Evolutionary conservation across 1,140 invertebrate genomes (phyloP), one percentile per base, ranked within the genome.

Genomic region (Ptiloglossa arizonensis): DNA sequence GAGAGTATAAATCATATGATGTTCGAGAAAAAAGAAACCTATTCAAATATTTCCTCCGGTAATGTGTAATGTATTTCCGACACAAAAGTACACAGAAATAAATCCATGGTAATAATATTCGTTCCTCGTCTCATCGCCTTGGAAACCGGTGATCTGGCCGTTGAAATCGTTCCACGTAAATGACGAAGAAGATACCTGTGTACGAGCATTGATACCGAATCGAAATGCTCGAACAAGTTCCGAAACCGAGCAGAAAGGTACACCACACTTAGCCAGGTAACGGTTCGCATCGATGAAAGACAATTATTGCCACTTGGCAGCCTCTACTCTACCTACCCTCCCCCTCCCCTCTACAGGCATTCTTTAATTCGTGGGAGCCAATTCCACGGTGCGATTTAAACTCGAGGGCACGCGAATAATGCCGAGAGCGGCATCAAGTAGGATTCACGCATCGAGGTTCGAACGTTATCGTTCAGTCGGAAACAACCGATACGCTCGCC

Each of bases 401-500:
- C 27, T 48, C 22, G 13, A 4, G 11, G 15, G 24, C 22, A 19
- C 29, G 13, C n/a, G 15, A n/a, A 60, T 60, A 44, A 66, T 41
- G 11, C 64, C 5, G 15, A 17, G 17, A 41, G 2, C 29, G 13
- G 17, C 22, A 27, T 1, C 44, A 2, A 46, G 27, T 29, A 19
- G n/a, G n/a, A 41, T 27, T 24, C 22, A 5, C 17, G 29, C 15
- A 27, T 64, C 13, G 38, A 15, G 38, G 29, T 64, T 73, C 57
- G 38, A 22, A 41, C 59, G 29, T 50, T 19, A 54, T 73, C 63
- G 54, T 38, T 72, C 60, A 35, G 52, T 41, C 80, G 75, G 64
- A 77, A 82, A 76, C 76, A 22, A 19, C 57, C 50, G 76, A 76
- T 79, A 81, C 60, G 54, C 35, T 63, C 50, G 67, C 69, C 64